Conservation (phyloP, 2,888 invertebrate genomes). For the Serrognathus titanus region DNA sequence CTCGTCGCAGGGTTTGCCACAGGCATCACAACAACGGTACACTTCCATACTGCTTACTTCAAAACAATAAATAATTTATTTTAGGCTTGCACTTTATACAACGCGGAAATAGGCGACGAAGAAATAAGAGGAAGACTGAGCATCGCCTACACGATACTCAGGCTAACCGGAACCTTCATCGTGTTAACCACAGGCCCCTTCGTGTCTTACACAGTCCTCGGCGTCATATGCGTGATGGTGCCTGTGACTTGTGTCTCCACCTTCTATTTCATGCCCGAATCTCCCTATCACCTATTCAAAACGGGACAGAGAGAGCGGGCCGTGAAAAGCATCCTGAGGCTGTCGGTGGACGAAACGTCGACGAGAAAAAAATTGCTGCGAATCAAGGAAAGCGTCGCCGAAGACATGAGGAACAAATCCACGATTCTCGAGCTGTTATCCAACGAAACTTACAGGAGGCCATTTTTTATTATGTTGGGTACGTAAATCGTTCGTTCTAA, state of each 20-base stretch:
- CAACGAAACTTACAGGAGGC: constrained; percentile 15
- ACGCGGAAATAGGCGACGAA: constrained; percentile 47
- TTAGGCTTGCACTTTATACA: constrained; percentile 46
- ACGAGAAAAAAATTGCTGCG: constrained; percentile 47
- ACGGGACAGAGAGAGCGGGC: constrained; percentile 41
- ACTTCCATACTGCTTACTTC: neutral
- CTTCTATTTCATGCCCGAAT: constrained; percentile 58
- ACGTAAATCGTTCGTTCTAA: neutral
- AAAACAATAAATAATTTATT: constrained; percentile 23
- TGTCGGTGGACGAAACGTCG: constrained; percentile 15
- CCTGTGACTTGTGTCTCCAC: constrained; percentile 19
- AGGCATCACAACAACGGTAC: neutral
- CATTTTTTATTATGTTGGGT: constrained; percentile 20
- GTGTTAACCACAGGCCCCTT: constrained; percentile 53
- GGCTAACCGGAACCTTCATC: constrained; percentile 45
- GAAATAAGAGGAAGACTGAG: constrained; percentile 44
- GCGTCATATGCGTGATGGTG: constrained; percentile 15
- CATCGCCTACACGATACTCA: constrained; percentile 20
- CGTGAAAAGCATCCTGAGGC: constrained; percentile 32
- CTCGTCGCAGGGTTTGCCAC: neutral
- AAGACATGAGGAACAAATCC: constrained; percentile 41
- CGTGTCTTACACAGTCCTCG: constrained; percentile 45
- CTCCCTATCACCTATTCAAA: constrained; percentile 36
- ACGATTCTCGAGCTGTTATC: constrained; percentile 9
- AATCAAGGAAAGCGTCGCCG: constrained; percentile 41